These are phyloP conservation scores for Cataglyphis livida DNA, from an alignment of 2,888 invertebrate species.

Conservation along the genomic window DNA sequence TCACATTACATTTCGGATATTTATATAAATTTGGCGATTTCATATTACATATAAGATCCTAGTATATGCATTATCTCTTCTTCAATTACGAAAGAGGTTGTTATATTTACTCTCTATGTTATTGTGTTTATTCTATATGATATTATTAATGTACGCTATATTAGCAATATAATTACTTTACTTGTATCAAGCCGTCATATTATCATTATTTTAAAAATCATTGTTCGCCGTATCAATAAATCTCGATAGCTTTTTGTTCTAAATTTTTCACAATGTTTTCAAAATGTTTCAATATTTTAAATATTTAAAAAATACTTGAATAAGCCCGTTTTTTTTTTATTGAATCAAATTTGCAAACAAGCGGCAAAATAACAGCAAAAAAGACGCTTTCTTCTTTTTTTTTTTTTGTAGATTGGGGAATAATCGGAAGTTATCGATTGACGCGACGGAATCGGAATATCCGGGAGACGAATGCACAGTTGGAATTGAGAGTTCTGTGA, in stretches of 20 bases:
- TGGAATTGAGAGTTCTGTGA: constrained; percentile 49
- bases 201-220: constrained; percentile 10
- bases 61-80: not conserved
- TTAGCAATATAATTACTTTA: constrained; percentile 12
- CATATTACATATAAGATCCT: not conserved
- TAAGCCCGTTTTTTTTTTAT: not conserved
- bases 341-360: not conserved
- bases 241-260: not conserved
- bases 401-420: constrained; percentile 26
- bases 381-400: not conserved
- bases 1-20: not conserved
- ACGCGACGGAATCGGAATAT: constrained; percentile 47
- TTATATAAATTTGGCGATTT: not conserved
- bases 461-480: constrained; percentile 50
- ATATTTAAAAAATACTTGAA: not conserved
- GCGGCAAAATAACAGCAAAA: not conserved
- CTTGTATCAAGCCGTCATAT: not conserved
- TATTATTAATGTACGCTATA: not conserved
- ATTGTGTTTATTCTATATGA: not conserved
- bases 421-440: constrained; percentile 49
- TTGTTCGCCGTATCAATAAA: not conserved
- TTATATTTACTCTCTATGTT: not conserved
- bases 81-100: not conserved
- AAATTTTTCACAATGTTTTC: not conserved
- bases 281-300: not conserved